Conservation (phyloP, 1,140 invertebrate genomes). For the Pseudomyrmex cubaensis region DNA sequence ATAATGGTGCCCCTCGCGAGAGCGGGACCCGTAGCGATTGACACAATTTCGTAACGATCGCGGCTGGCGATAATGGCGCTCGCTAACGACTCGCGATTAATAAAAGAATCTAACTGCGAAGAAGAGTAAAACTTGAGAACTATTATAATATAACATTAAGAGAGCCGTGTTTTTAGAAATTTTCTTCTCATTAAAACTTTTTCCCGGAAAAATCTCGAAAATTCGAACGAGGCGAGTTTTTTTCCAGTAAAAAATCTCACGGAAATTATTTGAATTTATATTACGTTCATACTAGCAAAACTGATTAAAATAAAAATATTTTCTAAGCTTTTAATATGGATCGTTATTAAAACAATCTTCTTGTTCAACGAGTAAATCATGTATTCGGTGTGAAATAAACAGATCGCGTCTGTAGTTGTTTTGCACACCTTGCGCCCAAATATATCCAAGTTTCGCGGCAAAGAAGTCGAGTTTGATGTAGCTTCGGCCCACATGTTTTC, state of each 20-base stretch:
- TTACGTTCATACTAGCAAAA: neutral
- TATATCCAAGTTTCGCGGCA: no score
- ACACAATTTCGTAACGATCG: conserved; percentile 53
- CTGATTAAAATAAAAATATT: no score
- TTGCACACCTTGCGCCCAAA: no score
- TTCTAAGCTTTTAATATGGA: no score
- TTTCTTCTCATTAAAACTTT: neutral
- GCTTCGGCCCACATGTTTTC: conserved; percentile 22
- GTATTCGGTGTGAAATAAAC: no score
- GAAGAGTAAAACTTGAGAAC: neutral
- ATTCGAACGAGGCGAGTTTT: neutral
- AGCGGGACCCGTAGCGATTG: conserved; percentile 27
- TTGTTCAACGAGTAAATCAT: no score
- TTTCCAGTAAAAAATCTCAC: neutral
- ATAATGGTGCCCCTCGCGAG: conserved; percentile 28
- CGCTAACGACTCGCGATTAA: conserved; percentile 31
- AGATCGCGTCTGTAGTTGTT: no score
- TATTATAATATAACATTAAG: neutral
- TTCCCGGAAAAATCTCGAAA: neutral
- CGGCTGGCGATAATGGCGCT: conserved; percentile 32
- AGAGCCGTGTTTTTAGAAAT: neutral
- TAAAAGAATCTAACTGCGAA: conserved; percentile 10
- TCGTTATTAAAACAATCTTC: no score
- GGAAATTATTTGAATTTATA: neutral
- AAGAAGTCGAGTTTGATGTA: neutral